Percentiles rank a stretch among this genome's conserved stretches.
Evolutionary conservation across 1,140 invertebrate species (phyloP).

Genomic region (Papilio helenus): DNA sequence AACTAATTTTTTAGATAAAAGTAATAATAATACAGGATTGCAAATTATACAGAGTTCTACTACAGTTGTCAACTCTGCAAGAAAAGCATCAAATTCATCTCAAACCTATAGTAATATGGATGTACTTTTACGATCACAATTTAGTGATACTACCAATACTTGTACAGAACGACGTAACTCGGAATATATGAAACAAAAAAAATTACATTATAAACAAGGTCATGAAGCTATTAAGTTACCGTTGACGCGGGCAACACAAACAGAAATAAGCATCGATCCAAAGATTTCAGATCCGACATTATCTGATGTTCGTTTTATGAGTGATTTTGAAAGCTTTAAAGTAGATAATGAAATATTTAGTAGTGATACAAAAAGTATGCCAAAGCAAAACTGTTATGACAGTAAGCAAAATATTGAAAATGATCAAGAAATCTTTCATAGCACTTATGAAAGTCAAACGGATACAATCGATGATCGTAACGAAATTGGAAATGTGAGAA

Average conservation of each 20-base stretch:
- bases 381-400: constrained; percentile 10
- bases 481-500: neutral
- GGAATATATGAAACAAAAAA: constrained; percentile 32
- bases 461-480: neutral
- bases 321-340: constrained; percentile 55
- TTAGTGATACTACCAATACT: constrained; percentile 45
- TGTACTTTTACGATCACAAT: constrained; percentile 45
- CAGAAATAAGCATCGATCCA: constrained; percentile 74
- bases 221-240: constrained; percentile 45
- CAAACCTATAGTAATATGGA: constrained; percentile 63
- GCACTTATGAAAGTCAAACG: constrained; percentile 4
- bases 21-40: constrained; percentile 42
- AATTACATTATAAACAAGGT: constrained; percentile 34
- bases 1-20: neutral
- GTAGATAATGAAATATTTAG: constrained; percentile 56
- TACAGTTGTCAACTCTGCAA: constrained; percentile 42
- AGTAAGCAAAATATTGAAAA: neutral
- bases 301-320: constrained; percentile 68
- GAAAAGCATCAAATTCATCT: constrained; percentile 60
- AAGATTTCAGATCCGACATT: constrained; percentile 69
- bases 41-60: constrained; percentile 42
- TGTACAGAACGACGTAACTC: constrained; percentile 41
- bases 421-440: neutral
- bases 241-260: constrained; percentile 66
- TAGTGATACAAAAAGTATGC: constrained; percentile 44